Evolutionary conservation across 2,797 vertebrate genomes (phyloP).

Genomic region (Remorina albescens): DNA sequence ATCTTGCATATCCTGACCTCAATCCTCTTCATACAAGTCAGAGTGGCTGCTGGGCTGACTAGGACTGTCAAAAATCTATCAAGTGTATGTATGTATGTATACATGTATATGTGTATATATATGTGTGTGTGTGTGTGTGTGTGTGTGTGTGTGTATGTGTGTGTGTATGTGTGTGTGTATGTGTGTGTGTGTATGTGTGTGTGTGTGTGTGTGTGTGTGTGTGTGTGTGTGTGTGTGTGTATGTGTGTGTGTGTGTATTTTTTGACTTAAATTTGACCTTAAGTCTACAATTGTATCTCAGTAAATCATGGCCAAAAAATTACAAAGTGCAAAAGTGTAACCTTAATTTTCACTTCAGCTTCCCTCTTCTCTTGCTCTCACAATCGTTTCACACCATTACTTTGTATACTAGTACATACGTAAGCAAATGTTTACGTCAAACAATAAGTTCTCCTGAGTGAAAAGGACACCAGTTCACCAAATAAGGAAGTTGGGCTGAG

Average conservation of each 20-base stretch:
- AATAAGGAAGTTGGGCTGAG: not conserved
- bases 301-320: conserved; percentile 1
- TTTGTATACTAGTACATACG: not conserved
- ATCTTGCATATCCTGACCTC: too few species aligned
- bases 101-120: too few species aligned
- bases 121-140: too few species aligned
- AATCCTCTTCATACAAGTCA: too few species aligned
- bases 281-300: conserved; percentile 13
- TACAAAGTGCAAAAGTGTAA: not conserved
- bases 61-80: too few species aligned
- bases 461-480: not conserved
- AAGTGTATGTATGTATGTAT: too few species aligned
- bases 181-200: too few species aligned
- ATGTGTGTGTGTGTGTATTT: too few species aligned
- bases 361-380: conserved; percentile 14
- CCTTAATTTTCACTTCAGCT: conserved; percentile 34
- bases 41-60: too few species aligned
- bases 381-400: not conserved
- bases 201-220: too few species aligned
- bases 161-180: not conserved
- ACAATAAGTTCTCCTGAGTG: not conserved
- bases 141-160: too few species aligned
- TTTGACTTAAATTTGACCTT: not conserved
- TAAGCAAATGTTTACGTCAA: not conserved
- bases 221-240: too few species aligned